Evolutionary conservation across 2,888 invertebrate genomes (phyloP).

Genomic region (Ernsta delagoae): DNA sequence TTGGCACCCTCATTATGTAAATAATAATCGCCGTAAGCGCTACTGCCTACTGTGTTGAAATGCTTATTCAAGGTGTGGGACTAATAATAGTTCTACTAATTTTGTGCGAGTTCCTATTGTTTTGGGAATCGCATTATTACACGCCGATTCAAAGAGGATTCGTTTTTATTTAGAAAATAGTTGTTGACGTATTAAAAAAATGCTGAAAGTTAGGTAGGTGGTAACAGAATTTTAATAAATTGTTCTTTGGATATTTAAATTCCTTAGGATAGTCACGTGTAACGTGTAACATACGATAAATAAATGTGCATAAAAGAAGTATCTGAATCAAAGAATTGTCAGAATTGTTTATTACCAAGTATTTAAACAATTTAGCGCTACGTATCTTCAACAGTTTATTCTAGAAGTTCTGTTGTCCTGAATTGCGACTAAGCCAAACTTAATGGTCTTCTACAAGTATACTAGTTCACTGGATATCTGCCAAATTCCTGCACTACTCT

Average conservation of each 20-base stretch:
- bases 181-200: too few species aligned
- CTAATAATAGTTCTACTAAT: not conserved
- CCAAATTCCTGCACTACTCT: conserved; percentile 30
- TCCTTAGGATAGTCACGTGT: too few species aligned
- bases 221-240: too few species aligned
- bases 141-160: too few species aligned
- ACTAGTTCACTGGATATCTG: conserved; percentile 28
- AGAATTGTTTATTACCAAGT: too few species aligned
- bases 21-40: conserved; percentile 20
- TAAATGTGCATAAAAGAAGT: too few species aligned
- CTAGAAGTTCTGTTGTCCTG: conserved; percentile 15
- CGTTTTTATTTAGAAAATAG: too few species aligned
- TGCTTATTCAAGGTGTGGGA: not conserved
- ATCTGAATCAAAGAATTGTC: too few species aligned
- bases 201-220: too few species aligned
- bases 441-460: conserved; percentile 22
- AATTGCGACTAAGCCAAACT: conserved; percentile 33
- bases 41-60: conserved; percentile 6
- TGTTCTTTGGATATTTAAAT: too few species aligned
- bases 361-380: not conserved
- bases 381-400: conserved; percentile 2
- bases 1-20: conserved; percentile 26
- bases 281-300: too few species aligned
- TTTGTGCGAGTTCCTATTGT: not conserved
- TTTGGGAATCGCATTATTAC: too few species aligned